Percentiles rank a stretch among this genome's conserved stretches.
These are phyloP conservation scores for Marcusenius ussheri DNA, from an alignment of 2,113 vertebrate genomes.

Conservation along the genomic window DNA sequence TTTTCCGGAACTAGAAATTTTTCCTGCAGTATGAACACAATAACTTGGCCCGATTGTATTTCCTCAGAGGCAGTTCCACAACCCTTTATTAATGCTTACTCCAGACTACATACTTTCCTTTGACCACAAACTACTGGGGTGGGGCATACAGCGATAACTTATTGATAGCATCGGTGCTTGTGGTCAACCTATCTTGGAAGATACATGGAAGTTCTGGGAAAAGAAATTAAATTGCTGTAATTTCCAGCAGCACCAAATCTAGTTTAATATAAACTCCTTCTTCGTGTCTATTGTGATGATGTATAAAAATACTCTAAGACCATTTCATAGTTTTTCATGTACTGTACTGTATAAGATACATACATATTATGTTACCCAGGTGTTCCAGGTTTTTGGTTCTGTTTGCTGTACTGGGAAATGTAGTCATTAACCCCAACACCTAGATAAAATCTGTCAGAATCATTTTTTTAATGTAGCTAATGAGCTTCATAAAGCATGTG, in stretches of 20 bases:
- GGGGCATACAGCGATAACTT: too few relatives aligned
- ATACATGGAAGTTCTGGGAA: not conserved
- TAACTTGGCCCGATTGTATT: not conserved
- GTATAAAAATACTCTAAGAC: not conserved
- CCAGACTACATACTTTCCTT: not conserved
- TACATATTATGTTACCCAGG: not conserved
- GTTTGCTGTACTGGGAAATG: not conserved
- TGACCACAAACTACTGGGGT: not conserved
- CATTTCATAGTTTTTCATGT: not conserved
- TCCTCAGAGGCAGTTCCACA: not conserved
- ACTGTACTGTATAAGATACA: not conserved
- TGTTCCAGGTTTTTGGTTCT: not conserved
- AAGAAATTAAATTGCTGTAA: not conserved
- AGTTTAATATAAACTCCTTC: not conserved
- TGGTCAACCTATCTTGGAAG: not conserved
- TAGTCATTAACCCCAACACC: not conserved
- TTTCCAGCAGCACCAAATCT: not conserved
- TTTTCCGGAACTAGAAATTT: not conserved
- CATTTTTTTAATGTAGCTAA: conserved; percentile 11
- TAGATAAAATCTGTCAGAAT: not conserved
- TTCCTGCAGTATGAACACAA: not conserved
- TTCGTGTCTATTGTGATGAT: not conserved
- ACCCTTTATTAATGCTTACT: not conserved
- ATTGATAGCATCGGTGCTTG: not conserved
- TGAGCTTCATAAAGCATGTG: not conserved